Percentiles rank a stretch among this genome's conserved stretches.
Evolutionary conservation across 1,140 invertebrate genomes (phyloP).

Genomic region (Holotrichia oblita): DNA sequence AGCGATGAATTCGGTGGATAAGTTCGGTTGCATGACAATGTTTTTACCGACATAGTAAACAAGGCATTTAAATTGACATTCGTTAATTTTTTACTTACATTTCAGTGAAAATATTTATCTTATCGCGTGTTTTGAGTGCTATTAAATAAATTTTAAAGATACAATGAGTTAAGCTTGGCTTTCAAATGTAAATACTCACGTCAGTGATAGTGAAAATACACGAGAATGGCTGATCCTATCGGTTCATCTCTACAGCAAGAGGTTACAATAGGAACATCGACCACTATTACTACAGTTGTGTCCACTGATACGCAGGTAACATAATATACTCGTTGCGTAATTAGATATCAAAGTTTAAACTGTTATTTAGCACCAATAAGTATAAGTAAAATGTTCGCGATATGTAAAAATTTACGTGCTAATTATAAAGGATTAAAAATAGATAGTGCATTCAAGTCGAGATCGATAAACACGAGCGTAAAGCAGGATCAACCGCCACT

Average conservation of each 20-base stretch:
- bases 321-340: slow-evolving; percentile 37
- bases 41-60: not conserved
- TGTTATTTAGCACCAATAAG: slow-evolving; percentile 28
- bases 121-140: slow-evolving; percentile 1
- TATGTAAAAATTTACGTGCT: slow-evolving; percentile 9
- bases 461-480: slow-evolving; percentile 30
- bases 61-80: slow-evolving; percentile 19
- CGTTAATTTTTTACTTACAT: not conserved
- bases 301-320: slow-evolving; percentile 53
- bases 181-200: slow-evolving; percentile 41
- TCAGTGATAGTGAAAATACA: slow-evolving; percentile 30
- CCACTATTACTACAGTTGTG: slow-evolving; percentile 53
- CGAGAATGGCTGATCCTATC: slow-evolving; percentile 54
- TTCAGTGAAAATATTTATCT: not conserved
- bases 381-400: slow-evolving; percentile 23
- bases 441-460: not conserved
- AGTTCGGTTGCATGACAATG: not conserved
- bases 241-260: slow-evolving; percentile 46
- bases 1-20: not conserved
- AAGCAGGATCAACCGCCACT: slow-evolving; percentile 59
- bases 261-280: slow-evolving; percentile 48
- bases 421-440: slow-evolving; percentile 38
- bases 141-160: slow-evolving; percentile 19
- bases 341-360: not conserved
- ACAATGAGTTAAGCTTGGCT: slow-evolving; percentile 9